These are phyloP conservation scores for Gymnarchus niloticus DNA, from an alignment of 2,113 vertebrate genomes.

Conservation along the genomic window DNA sequence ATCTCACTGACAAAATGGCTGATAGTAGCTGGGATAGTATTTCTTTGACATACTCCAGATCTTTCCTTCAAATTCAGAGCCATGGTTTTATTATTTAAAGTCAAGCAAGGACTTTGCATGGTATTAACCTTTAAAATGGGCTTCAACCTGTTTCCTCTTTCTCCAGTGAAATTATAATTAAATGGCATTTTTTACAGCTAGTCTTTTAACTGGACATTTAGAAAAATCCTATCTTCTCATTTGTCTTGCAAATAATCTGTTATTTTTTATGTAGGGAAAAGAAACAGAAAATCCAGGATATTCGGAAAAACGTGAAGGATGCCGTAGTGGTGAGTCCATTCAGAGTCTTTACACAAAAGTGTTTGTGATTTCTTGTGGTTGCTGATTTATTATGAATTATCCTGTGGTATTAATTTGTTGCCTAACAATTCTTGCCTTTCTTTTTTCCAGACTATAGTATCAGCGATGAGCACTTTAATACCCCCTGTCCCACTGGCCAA, in stretches of 20 bases:
- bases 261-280: constrained; percentile 73
- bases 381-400: constrained; percentile 45
- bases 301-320: constrained; percentile 89
- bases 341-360: background rate
- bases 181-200: background rate
- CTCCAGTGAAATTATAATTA: background rate
- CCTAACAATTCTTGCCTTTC: constrained; percentile 41
- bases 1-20: background rate
- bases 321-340: constrained; percentile 79
- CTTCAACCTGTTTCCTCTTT: background rate
- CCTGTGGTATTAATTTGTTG: constrained; percentile 38
- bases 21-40: background rate
- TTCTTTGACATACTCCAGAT: background rate
- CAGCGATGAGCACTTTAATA: constrained; percentile 87
- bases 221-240: background rate
- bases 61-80: background rate
- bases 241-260: background rate
- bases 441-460: constrained; percentile 76
- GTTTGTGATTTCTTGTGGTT: constrained; percentile 27
- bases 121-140: background rate
- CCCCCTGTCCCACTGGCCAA: constrained; percentile 81
- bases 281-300: constrained; percentile 89
- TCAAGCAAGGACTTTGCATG: background rate
- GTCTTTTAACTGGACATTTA: background rate
- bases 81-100: background rate